Base-by-base conservation (phyloP, 1,140 invertebrate genomes). In the Brevipalpus yothersi region DNA sequence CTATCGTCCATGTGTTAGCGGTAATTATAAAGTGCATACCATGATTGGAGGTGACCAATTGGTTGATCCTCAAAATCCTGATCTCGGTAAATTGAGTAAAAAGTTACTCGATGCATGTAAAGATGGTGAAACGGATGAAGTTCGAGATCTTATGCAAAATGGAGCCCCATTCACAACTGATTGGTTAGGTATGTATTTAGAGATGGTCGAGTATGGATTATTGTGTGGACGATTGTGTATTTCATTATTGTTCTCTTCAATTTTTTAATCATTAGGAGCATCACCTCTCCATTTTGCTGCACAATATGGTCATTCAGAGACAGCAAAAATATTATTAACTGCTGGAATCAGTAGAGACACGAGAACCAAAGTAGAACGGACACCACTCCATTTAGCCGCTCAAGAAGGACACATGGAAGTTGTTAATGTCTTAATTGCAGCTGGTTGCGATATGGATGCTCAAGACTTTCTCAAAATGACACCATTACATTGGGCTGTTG, bases 381-480 rank as follows among this genome's bases (percentile, higher is more conserved):
- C 90, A 23, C 83, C 89, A 49, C 70, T 94, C 42, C 86, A 91
- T 71, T 78, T 88, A 67, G 87, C 88, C 41, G 79, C 82, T 5
- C 83, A 84, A 68, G 84, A 87, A 67, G 89, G 88, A 0, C 82
- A 91, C 71, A 71, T 79, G 39, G 74, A 78, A 47, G 83, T 90
- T 66, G 82, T 84, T 10, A 75, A 80, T 64, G 71, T 88, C 21
- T 72, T 94, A 47, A 68, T 93, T n/a, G 77, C 76, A 58, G 75
- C 82, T 68, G 80, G 81, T 40, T 83, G 82, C 41, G 82, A 86
- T 67, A 77, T 85, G 21, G 75, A 89, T 67, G 77, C 79, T 51
- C 79, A 75, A 70, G 88, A 93, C 72, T 87, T 92, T 84, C 72
- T 93, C 40, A 80, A 80, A 68, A 93, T 92, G 88, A 92, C 88